Percentiles rank a stretch among this genome's conserved stretches.
phyloP scores from a whole-genome alignment of 2,888 invertebrate species.

The Amphiduros pacificus region DNA sequence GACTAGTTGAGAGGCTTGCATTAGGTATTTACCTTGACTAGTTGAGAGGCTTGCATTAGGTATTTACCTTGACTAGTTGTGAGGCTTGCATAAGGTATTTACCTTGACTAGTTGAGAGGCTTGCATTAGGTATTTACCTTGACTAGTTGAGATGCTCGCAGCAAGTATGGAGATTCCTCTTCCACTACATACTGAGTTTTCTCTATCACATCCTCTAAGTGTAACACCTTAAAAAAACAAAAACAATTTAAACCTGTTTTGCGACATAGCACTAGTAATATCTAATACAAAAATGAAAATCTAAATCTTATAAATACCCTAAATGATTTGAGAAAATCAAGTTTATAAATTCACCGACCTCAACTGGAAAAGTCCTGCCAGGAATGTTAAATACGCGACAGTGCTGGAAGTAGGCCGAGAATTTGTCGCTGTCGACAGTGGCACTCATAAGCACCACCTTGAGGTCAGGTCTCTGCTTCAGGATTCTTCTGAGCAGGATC shows the following conservation, averaged over 20 bases:
- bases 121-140: too few species aligned
- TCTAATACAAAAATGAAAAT: not conserved
- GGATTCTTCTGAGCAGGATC: constrained; percentile 44
- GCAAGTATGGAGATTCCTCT: constrained; percentile 49
- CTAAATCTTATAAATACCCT: not conserved
- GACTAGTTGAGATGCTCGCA: constrained; percentile 34
- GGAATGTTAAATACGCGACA: constrained; percentile 53
- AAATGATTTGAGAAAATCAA: not conserved
- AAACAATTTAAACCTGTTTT: not conserved
- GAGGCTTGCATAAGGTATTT: too few species aligned
- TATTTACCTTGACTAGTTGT: too few species aligned
- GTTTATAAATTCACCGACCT: constrained; percentile 31
- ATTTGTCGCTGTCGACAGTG: constrained; percentile 52
- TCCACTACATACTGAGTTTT: constrained; percentile 38
- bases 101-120: too few species aligned
- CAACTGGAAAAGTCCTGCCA: constrained; percentile 50
- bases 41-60: too few species aligned
- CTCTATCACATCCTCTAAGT: constrained; percentile 52
- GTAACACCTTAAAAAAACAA: constrained; percentile 36
- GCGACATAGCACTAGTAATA: not conserved
- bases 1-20: too few species aligned
- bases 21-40: too few species aligned
- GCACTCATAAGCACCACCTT: constrained; percentile 56
- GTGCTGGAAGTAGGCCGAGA: constrained; percentile 50
- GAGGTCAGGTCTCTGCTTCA: constrained; percentile 32